phyloP scores from a whole-genome alignment of 2,797 vertebrate species.

The Neosilurus hyrtlii region DNA sequence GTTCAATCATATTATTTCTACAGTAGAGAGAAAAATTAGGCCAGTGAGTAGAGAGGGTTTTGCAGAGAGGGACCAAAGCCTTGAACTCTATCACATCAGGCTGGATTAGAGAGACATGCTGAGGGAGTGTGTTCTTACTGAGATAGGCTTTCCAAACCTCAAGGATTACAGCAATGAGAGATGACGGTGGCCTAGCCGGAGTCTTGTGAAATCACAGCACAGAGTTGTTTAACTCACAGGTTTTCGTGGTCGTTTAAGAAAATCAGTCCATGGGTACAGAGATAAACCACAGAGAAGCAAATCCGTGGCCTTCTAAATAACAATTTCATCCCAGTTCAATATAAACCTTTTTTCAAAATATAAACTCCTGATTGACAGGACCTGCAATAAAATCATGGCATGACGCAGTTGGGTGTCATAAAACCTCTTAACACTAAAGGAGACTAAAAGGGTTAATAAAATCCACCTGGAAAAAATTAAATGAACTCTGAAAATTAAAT shows the following conservation, averaged over 20 bases:
- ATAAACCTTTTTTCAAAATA: not conserved
- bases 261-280: not conserved
- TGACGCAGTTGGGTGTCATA: too few relatives aligned
- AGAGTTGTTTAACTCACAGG: too few relatives aligned
- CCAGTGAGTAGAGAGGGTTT: slow-evolving; percentile 4
- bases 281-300: not conserved
- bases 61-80: slow-evolving; percentile 6
- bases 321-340: not conserved
- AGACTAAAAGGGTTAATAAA: not conserved
- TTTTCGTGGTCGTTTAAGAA: not conserved
- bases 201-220: not conserved
- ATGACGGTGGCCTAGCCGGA: not conserved
- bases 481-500: not conserved
- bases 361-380: not conserved
- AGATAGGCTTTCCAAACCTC: slow-evolving; percentile 43
- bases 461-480: not conserved
- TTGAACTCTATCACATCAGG: slow-evolving; percentile 26
- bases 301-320: not conserved
- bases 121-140: slow-evolving; percentile 27
- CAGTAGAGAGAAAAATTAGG: slow-evolving; percentile 15
- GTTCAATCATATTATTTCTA: slow-evolving; percentile 13
- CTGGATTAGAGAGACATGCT: slow-evolving; percentile 23
- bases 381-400: not conserved
- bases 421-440: not conserved
- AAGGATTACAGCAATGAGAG: slow-evolving; percentile 28